Conservation (phyloP, 1,140 invertebrate genomes). For the Sitophilus oryzae region DNA sequence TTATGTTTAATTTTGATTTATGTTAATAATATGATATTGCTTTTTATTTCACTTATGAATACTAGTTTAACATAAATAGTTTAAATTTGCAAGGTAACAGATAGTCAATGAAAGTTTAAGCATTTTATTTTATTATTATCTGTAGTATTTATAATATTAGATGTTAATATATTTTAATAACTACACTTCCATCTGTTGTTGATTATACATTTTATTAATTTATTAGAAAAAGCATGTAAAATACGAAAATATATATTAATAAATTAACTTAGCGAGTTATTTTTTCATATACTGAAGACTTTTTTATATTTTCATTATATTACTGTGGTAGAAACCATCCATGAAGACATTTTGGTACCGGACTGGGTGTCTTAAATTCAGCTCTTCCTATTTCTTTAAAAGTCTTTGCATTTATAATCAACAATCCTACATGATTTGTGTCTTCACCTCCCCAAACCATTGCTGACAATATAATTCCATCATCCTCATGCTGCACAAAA, state of each 20-base stretch:
- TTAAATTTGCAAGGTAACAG: constrained; percentile 15
- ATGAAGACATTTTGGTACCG: constrained; percentile 73
- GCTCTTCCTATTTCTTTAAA: constrained; percentile 62
- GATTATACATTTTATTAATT: constrained; percentile 26
- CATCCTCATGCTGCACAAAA: constrained; percentile 58
- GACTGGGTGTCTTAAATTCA: constrained; percentile 61
- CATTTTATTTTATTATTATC: constrained; percentile 16
- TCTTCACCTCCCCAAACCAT: constrained; percentile 59
- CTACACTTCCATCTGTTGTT: constrained; percentile 24
- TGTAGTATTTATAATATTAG: constrained; percentile 17
- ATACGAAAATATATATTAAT: background rate
- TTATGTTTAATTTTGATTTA: background rate
- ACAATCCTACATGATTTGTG: constrained; percentile 56
- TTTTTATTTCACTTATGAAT: constrained; percentile 6
- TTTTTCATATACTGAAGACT: background rate
- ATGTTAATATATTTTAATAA: constrained; percentile 30
- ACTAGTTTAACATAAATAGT: constrained; percentile 12
- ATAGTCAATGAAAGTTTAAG: constrained; percentile 14
- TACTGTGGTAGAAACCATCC: constrained; percentile 61
- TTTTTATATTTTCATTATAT: background rate
- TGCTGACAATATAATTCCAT: constrained; percentile 65
- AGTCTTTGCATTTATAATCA: constrained; percentile 63
- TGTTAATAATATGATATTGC: constrained; percentile 3
- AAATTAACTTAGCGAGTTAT: too few species aligned
- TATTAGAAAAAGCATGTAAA: constrained; percentile 20